A percentile compares a stretch with the other conserved stretches of the same genome.
Conservation (phyloP, 2,797 vertebrate species). For the Fratercula arctica region DNA sequence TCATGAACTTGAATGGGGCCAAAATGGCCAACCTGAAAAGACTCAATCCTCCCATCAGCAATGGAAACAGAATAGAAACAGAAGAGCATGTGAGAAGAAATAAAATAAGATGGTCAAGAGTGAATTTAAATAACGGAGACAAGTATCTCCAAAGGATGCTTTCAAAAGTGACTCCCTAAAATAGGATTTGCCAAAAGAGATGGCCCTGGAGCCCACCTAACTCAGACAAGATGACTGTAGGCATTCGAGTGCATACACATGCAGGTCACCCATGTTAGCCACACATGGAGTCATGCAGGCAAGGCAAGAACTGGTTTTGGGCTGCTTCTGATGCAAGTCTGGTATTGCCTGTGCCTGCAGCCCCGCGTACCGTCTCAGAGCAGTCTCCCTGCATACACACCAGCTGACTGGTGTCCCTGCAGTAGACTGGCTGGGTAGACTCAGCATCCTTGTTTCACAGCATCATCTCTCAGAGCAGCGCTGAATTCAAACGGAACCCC, state of each 20-base stretch:
- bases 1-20: not conserved
- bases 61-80: not conserved
- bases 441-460: not conserved
- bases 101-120: not conserved
- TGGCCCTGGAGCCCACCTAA: not conserved
- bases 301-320: not conserved
- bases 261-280: fast-evolving
- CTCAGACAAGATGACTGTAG: not conserved
- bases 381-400: not conserved
- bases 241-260: too few species aligned
- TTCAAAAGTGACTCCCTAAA: not conserved
- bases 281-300: not conserved
- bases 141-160: not conserved
- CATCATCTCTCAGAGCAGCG: not conserved
- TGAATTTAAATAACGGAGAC: not conserved
- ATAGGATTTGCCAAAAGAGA: not conserved
- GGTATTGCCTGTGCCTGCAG: not conserved
- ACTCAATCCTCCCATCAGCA: not conserved
- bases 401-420: not conserved
- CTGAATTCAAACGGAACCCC: not conserved
- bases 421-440: not conserved
- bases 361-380: fast-evolving
- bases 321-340: not conserved
- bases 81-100: not conserved
- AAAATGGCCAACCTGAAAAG: not conserved